Evolutionary conservation across 2,797 vertebrate genomes (phyloP), one percentile per base, ranked within the genome.

Genomic region (Fringilla coelebs): DNA sequence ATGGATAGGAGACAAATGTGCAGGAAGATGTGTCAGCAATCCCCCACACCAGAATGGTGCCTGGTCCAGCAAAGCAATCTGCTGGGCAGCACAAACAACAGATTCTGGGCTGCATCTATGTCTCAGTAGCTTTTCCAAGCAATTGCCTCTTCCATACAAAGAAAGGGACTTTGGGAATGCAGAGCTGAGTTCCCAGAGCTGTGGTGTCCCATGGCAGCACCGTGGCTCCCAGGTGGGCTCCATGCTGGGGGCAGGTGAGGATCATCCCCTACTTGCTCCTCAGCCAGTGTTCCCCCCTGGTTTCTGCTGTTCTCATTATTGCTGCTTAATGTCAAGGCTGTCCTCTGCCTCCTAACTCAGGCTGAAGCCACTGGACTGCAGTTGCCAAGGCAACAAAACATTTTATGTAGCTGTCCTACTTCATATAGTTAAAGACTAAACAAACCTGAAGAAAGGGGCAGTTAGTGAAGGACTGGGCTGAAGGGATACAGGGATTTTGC

Each of bases 301-400:
- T 22, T 68, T 49, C 43, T 73, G 41, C 75, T 36, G 18, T 10
- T 87, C 86, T 87, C 72, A 5, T 92, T 97, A 70, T 29, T 43
- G 68, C 8, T 79, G 84, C 60, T 90, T 96, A 94, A 77, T 65
- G 89, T 88, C 93, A 95, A 51, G 72, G 25, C 61, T 83, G 68
- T 94, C 84, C 78, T 71, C 48, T 76, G 79, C 88, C 71, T 76
- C 5, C 0, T 49, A 87, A 65, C 81, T 85, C 45, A 10, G 55
- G 38, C 62, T 83, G 90, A 90, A 93, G 72, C 88, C 75, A 38
- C 72, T 32, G 88, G 78, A 40, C 67, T 80, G 84, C 89, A 34
- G 94, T 97, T 95, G 68, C 95, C 90, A 93, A 65, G 94, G 94
- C 86, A 96, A 97, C 95, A 77, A 92, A 96, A 72, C 81, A 83